These are phyloP conservation scores for Parazoanthus darwini DNA, from an alignment of 92 coral and sea anemone species.

Conservation along the genomic window DNA sequence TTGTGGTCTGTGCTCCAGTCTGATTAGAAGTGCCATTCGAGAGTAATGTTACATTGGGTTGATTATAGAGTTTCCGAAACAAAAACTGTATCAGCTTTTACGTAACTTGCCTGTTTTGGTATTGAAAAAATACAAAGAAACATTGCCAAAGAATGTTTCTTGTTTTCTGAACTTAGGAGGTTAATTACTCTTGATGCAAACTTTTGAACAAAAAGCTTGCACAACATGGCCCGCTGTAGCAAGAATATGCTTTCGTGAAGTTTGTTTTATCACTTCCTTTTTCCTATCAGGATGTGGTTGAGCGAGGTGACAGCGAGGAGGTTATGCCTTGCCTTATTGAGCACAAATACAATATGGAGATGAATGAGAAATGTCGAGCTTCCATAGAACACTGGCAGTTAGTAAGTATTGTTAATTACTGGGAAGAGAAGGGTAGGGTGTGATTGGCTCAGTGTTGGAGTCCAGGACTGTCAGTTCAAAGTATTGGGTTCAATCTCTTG, in stretches of 20 bases:
- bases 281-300: slow-evolving; percentile 61
- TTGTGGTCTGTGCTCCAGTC: too few relatives aligned
- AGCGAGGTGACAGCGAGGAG: slow-evolving; percentile 78
- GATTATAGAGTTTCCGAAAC: too few relatives aligned
- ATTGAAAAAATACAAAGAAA: too few relatives aligned
- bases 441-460: too few relatives aligned
- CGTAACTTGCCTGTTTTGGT: too few relatives aligned
- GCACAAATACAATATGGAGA: slow-evolving; percentile 80
- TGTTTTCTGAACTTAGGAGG: neutral
- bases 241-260: neutral
- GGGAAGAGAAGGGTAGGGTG: neutral
- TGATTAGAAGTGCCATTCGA: too few relatives aligned
- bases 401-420: slow-evolving; percentile 54
- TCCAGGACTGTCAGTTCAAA: too few relatives aligned
- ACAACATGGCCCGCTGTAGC: neutral
- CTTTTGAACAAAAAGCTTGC: neutral
- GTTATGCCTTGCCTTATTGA: slow-evolving; percentile 88
- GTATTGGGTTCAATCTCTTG: too few relatives aligned
- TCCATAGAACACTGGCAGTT: slow-evolving; percentile 92
- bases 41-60: too few relatives aligned
- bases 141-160: too few relatives aligned
- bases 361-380: slow-evolving; percentile 90
- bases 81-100: too few relatives aligned
- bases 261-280: neutral
- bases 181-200: neutral